Evolutionary conservation across 2,888 invertebrate species (phyloP).

Genomic region (Nasonovia ribisnigri): DNA sequence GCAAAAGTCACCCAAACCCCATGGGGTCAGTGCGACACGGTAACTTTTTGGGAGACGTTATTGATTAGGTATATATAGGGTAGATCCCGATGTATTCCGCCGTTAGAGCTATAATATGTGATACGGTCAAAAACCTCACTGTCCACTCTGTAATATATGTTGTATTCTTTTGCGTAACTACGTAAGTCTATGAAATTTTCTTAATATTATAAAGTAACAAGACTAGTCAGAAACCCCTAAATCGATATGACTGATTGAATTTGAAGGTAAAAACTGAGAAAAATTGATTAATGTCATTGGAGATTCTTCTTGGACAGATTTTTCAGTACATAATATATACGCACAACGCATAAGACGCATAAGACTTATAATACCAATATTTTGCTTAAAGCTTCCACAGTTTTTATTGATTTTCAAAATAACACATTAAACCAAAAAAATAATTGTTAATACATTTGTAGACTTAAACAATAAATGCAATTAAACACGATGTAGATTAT

Average conservation of each 20-base stretch:
- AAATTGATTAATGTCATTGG: neutral
- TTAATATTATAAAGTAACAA: slow-evolving; percentile 31
- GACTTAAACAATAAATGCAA: neutral
- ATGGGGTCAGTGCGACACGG: slow-evolving; percentile 34
- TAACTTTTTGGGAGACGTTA: slow-evolving; percentile 50
- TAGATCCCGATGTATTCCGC: neutral
- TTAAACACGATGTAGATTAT: neutral
- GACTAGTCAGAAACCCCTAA: neutral
- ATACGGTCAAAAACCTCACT: neutral
- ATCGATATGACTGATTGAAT: slow-evolving; percentile 16
- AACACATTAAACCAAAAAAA: neutral
- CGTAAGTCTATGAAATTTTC: neutral
- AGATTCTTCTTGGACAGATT: neutral
- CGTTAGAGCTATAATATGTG: neutral
- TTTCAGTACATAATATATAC: neutral
- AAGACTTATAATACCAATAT: neutral
- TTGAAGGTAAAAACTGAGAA: neutral
- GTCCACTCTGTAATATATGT: neutral
- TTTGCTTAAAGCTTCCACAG: neutral
- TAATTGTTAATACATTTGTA: neutral
- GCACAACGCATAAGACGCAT: neutral
- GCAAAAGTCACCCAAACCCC: slow-evolving; percentile 54
- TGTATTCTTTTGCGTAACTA: neutral
- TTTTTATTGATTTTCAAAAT: neutral
- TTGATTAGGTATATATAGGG: slow-evolving; percentile 42